These are phyloP conservation scores for Ecliptopera silaceata DNA, from an alignment of 2,888 invertebrate species.

Conservation along the genomic window DNA sequence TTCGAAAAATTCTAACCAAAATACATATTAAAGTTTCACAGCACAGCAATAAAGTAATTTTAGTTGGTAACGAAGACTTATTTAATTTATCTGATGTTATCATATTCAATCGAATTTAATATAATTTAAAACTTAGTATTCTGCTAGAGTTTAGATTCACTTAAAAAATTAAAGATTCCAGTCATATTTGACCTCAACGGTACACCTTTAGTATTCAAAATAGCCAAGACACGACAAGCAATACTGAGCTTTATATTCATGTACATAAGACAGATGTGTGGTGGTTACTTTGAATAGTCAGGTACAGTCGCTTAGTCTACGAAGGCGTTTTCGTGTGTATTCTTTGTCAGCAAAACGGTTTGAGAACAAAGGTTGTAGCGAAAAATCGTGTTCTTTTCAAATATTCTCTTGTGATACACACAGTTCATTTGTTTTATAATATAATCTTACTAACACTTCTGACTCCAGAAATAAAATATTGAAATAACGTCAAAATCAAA, in stretches of 20 bases:
- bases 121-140: conserved; percentile 16
- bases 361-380: conserved; percentile 50
- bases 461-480: too few species aligned
- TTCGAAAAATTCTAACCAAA: too few species aligned
- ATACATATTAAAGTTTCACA: background rate
- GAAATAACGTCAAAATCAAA: too few species aligned
- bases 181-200: conserved; percentile 26
- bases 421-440: conserved; percentile 6
- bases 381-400: conserved; percentile 51
- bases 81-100: background rate
- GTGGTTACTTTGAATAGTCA: conserved; percentile 4
- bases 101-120: conserved; percentile 8
- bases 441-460: too few species aligned
- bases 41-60: background rate
- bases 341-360: conserved; percentile 48
- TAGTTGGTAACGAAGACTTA: background rate
- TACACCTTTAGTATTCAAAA: conserved; percentile 29
- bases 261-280: background rate
- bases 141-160: conserved; percentile 12
- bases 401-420: conserved; percentile 49
- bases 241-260: background rate
- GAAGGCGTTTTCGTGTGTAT: conserved; percentile 31
- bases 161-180: conserved; percentile 25
- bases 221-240: background rate
- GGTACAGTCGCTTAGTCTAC: conserved; percentile 14